A percentile compares a stretch with the other conserved stretches of the same genome.
These are phyloP conservation scores for Yasuhikotakia modesta DNA, from an alignment of 2,797 vertebrate genomes.

Conservation along the genomic window DNA sequence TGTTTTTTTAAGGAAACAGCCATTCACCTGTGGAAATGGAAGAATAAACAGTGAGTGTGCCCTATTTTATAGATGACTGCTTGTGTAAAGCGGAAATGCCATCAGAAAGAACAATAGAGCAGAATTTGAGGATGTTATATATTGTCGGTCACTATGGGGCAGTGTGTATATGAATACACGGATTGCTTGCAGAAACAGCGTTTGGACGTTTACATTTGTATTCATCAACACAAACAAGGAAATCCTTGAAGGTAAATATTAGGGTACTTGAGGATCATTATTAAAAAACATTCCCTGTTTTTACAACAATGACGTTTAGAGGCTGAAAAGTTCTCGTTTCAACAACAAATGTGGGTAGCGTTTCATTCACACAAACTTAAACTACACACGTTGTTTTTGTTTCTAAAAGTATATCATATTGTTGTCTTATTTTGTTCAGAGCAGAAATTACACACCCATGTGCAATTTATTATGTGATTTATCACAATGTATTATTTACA, in stretches of 20 bases:
- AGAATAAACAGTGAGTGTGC: conserved; percentile 64
- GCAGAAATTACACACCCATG: too few relatives aligned
- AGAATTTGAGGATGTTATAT: not conserved
- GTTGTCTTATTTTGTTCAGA: too few relatives aligned
- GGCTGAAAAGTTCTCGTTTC: not conserved
- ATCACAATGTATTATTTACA: too few relatives aligned
- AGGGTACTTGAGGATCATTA: not conserved
- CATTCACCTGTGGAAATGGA: conserved; percentile 63
- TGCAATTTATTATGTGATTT: too few relatives aligned
- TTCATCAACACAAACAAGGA: not conserved
- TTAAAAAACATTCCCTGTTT: not conserved
- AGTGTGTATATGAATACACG: conserved; percentile 17
- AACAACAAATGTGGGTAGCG: too few relatives aligned
- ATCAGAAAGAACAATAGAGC: conserved; percentile 4
- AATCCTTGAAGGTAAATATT: not conserved
- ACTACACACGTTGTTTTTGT: too few relatives aligned
- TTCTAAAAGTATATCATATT: too few relatives aligned
- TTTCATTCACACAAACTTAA: too few relatives aligned
- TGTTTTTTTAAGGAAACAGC: conserved; percentile 58
- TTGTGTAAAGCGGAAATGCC: not conserved
- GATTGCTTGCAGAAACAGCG: too few relatives aligned
- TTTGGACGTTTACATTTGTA: not conserved
- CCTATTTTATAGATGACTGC: not conserved
- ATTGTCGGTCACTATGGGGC: conserved; percentile 25
- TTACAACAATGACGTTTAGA: too few relatives aligned